Base-by-base conservation (phyloP, 2,888 invertebrate genomes). In the Drosophila colorata region DNA sequence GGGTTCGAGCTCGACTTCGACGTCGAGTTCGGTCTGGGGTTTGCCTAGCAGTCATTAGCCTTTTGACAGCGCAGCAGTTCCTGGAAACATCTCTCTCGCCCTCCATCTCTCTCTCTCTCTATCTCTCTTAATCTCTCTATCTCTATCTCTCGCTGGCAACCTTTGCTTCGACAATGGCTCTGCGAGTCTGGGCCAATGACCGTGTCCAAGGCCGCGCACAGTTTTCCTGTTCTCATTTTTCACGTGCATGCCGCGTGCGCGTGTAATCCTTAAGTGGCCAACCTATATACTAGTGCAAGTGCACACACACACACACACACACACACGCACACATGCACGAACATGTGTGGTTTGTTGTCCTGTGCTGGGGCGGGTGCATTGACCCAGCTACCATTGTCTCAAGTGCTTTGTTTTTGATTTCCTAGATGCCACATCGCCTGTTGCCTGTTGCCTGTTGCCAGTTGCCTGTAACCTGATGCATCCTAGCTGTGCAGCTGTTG, bases 31-130 rank as follows among this genome's bases (percentile, higher is more conserved):
- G 41, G 41, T 43, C 25, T 48, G 44, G 47, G 44, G 38, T 44
- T 68, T 33, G 79, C 75, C 83, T 72, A 80, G 74, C 84, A 86
- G 87, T 87, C 81, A 84, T 87, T 83, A 87, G 87, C 87, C 84
- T 77, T 72, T 80, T 35, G 69, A 86, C 77, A 56, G 67, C 63
- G 48, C 40, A 28, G 18, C 73, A 87, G 86, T 80, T 80, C 80
- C 80, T 76, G 80, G 86, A 82, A 87, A 57, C 66, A 59, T 70
- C 74, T 69, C 13, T 16, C 43, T n/a, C 38, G 9, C 16, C 38
- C 25, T 4, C 58, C n/a, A 11, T 23, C 55, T 43, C 44, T 9
- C 44, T 31, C 56, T 60, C 38, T 20, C 31, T 16, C 14, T 37
- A 14, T 31, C 37, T 23, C 11, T 13, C 59, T 59, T 14, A 2